These are phyloP conservation scores for Limnephilus auricula DNA, from an alignment of 2,888 invertebrate species.

Conservation along the genomic window DNA sequence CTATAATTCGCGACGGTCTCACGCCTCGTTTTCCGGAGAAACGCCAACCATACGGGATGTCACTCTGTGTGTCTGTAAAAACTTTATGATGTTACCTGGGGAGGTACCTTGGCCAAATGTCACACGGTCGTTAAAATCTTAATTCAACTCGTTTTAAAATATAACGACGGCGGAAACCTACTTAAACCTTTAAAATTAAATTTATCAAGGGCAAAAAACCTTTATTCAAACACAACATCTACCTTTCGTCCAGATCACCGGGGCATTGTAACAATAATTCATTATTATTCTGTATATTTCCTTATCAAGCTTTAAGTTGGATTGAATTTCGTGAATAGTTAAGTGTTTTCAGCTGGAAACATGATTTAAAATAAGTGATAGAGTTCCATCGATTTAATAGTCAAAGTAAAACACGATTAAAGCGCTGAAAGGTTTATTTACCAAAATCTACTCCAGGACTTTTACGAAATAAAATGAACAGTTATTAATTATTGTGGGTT, in stretches of 20 bases:
- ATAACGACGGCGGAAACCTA: neutral
- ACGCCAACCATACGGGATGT: neutral
- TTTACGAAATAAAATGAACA: neutral
- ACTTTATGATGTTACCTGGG: neutral
- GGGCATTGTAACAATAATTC: neutral
- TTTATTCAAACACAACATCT: neutral
- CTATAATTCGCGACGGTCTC: neutral
- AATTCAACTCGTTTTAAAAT: conserved; percentile 2
- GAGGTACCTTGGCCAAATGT: neutral
- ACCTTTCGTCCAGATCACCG: neutral
- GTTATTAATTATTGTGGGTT: neutral
- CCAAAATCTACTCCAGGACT: no score
- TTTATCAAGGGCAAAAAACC: neutral
- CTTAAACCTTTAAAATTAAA: neutral
- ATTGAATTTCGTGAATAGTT: no score
- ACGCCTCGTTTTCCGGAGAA: neutral
- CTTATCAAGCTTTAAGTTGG: no score
- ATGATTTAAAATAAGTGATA: no score
- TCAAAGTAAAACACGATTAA: no score
- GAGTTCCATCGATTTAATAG: no score
- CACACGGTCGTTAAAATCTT: neutral
- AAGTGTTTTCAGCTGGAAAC: no score
- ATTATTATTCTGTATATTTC: neutral
- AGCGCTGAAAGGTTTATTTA: no score
- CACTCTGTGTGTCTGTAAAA: neutral